Conservation (phyloP, 2,888 invertebrate species). For the Ctena decussata region DNA sequence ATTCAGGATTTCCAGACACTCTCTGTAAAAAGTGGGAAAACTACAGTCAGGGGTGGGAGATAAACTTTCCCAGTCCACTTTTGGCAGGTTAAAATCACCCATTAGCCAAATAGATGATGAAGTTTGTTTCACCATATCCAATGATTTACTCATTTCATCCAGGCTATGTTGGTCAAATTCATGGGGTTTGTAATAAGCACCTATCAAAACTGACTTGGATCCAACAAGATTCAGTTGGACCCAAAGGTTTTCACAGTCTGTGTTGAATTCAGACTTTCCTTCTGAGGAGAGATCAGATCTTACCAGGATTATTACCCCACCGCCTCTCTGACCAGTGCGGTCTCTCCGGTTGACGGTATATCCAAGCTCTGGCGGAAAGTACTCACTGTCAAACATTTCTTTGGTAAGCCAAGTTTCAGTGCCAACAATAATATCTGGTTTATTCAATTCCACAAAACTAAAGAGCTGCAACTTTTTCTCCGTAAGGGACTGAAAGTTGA, state of each 20-base stretch:
- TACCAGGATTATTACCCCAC: background rate
- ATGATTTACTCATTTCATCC: background rate
- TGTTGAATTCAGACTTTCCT: background rate
- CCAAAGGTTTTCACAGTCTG: background rate
- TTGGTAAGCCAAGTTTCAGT: background rate
- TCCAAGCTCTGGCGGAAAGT: background rate
- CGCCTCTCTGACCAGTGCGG: background rate
- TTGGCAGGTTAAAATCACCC: conserved; percentile 2
- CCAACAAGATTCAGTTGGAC: background rate
- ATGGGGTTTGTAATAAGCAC: background rate
- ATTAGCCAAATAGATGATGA: background rate
- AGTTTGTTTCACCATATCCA: background rate
- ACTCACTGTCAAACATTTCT: background rate
- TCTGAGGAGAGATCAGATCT: background rate
- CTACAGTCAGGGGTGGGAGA: background rate
- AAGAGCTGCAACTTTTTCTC: background rate
- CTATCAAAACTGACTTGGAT: background rate
- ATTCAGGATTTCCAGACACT: background rate
- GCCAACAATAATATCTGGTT: background rate
- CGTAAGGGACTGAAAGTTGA: too few species aligned
- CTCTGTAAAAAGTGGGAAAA: background rate
- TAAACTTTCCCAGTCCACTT: background rate
- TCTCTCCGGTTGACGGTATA: background rate
- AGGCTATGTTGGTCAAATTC: background rate
- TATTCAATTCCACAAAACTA: background rate